Conservation (phyloP, 2,797 vertebrate species). For the Chiloscyllium punctatum region DNA sequence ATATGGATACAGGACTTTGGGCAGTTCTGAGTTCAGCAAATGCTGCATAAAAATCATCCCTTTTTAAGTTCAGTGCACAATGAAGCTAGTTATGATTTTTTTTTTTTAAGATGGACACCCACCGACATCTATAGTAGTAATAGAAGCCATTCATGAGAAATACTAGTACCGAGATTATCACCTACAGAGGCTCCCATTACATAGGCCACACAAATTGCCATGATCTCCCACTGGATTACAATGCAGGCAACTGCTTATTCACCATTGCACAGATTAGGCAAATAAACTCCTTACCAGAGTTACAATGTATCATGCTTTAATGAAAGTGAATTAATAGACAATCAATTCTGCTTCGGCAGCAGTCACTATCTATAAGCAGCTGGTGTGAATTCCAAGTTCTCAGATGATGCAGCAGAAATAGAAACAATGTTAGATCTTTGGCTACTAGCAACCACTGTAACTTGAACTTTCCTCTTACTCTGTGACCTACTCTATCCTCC, state of each 20-base stretch:
- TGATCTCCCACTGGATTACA: background rate
- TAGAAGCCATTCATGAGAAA: background rate
- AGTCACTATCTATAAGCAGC: background rate
- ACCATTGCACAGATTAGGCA: background rate
- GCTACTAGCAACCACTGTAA: background rate
- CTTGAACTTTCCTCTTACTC: background rate
- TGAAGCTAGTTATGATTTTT: background rate
- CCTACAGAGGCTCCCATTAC: background rate
- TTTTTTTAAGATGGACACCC: background rate
- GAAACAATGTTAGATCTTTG: background rate
- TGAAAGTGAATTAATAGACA: conserved; percentile 19
- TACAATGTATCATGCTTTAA: background rate
- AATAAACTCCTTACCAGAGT: background rate
- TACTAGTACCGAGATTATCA: background rate
- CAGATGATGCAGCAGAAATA: background rate
- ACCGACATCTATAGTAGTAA: background rate
- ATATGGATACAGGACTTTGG: background rate
- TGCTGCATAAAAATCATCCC: background rate
- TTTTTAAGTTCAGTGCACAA: background rate
- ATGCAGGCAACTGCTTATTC: background rate
- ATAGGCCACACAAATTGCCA: conserved; percentile 14
- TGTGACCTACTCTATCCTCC: no score
- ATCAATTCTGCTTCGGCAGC: background rate
- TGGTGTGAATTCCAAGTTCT: background rate
- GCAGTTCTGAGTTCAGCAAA: background rate